Evolutionary conservation across 2,113 vertebrate genomes (phyloP).

Genomic region (Serilophus lunatus): DNA sequence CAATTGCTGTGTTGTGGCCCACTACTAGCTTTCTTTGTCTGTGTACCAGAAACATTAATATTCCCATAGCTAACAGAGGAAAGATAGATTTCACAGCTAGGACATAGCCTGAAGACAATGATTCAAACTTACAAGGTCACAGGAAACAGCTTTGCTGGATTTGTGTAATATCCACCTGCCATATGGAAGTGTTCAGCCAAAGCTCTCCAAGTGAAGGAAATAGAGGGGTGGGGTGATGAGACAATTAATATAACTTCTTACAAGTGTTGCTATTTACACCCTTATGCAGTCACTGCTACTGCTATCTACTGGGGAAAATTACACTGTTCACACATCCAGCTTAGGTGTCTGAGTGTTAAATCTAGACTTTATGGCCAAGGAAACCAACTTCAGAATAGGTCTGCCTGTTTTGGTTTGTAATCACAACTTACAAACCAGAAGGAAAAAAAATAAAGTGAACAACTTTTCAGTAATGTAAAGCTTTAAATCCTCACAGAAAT

Average conservation of each 20-base stretch:
- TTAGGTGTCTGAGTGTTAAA: not conserved
- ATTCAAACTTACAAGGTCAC: not conserved
- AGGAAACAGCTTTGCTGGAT: not conserved
- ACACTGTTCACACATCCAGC: not conserved
- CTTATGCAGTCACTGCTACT: accelerated
- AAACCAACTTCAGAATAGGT: not conserved
- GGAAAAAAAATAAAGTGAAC: not conserved
- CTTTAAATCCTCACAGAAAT: not conserved
- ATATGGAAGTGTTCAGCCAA: not conserved
- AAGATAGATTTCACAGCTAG: not conserved
- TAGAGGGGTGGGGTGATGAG: not conserved
- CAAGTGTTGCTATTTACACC: slow-evolving; percentile 8
- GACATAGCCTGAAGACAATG: accelerated
- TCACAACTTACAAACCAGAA: not conserved
- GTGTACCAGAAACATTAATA: not conserved
- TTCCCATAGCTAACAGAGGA: not conserved
- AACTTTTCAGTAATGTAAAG: not conserved
- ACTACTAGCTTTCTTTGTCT: not conserved
- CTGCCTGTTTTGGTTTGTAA: not conserved
- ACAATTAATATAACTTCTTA: not conserved
- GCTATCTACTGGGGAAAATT: not conserved
- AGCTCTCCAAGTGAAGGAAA: not conserved
- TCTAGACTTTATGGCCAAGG: not conserved
- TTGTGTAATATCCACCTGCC: not conserved
- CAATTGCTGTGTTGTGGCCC: not conserved